phyloP scores from a whole-genome alignment of 2,888 invertebrate species.

The Clivina fossor region DNA sequence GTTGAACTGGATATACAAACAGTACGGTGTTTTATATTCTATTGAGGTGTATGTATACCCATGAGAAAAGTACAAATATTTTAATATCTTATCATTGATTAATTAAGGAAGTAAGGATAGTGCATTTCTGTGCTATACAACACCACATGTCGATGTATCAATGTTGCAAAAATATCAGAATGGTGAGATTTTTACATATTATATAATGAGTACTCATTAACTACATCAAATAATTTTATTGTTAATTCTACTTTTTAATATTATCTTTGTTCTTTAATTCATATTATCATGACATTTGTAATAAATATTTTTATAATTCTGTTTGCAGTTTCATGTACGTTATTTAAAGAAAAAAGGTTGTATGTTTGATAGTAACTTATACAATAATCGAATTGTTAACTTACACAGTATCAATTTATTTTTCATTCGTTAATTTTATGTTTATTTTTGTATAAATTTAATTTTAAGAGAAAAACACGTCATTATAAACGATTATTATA shows the following conservation, averaged over 20 bases:
- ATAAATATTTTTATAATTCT: constrained; percentile 30
- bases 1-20: too few relatives aligned
- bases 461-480: constrained; percentile 7
- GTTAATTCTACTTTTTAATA: constrained; percentile 23
- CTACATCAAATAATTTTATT: constrained; percentile 26
- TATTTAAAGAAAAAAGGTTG: constrained; percentile 17
- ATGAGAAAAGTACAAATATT: constrained; percentile 30
- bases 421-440: constrained; percentile 9
- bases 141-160: constrained; percentile 13
- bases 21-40: too few relatives aligned
- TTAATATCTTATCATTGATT: constrained; percentile 21
- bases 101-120: neutral
- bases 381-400: constrained; percentile 3
- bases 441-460: constrained; percentile 23
- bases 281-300: constrained; percentile 31
- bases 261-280: constrained; percentile 26
- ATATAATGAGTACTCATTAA: constrained; percentile 8
- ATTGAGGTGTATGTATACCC: constrained; percentile 11
- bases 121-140: constrained; percentile 19
- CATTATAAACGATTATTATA: constrained; percentile 14
- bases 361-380: constrained; percentile 10
- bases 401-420: neutral
- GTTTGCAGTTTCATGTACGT: constrained; percentile 29
- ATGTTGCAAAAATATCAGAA: constrained; percentile 19
- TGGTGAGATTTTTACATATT: constrained; percentile 13